Evolutionary conservation across 2,113 vertebrate genomes (phyloP).

Genomic region (Clinocottus analis): DNA sequence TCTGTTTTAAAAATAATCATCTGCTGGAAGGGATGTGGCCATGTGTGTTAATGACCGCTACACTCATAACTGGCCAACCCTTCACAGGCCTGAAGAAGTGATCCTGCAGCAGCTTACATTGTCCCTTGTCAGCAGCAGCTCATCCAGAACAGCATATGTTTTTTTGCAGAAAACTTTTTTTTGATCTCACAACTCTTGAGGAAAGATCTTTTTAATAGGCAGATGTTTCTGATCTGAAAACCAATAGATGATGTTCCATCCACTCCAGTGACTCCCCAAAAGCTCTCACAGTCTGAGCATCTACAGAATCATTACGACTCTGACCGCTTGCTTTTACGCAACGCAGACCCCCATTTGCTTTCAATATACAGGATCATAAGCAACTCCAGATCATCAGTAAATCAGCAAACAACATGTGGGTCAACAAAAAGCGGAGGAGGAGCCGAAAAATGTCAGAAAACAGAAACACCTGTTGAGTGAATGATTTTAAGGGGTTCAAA

Average conservation of each 20-base stretch:
- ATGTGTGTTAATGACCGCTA: constrained; percentile 35
- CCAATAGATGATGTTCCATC: constrained; percentile 51
- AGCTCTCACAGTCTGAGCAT: constrained; percentile 44
- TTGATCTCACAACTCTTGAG: constrained; percentile 31
- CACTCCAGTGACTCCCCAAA: constrained; percentile 18
- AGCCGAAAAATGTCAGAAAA: neutral
- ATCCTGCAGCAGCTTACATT: constrained; percentile 60
- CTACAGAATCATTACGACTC: constrained; percentile 61
- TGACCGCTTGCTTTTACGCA: constrained; percentile 29
- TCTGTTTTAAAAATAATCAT: constrained; percentile 19
- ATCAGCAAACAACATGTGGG: constrained; percentile 25
- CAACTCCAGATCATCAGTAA: constrained; percentile 15
- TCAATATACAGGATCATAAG: constrained; percentile 56
- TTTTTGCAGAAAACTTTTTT: constrained; percentile 37
- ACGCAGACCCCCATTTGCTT: constrained; percentile 54
- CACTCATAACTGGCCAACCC: constrained; percentile 41
- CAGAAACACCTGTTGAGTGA: neutral
- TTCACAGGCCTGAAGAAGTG: constrained; percentile 50
- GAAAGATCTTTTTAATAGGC: constrained; percentile 44
- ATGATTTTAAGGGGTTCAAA: neutral
- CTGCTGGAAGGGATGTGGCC: constrained; percentile 26
- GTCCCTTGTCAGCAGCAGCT: constrained; percentile 62
- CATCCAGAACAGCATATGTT: constrained; percentile 63
- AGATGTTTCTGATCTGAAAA: constrained; percentile 69
- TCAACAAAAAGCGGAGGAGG: neutral